These are phyloP conservation scores for Plebejus melissa DNA, from an alignment of 2,888 invertebrate species.

Conservation along the genomic window DNA sequence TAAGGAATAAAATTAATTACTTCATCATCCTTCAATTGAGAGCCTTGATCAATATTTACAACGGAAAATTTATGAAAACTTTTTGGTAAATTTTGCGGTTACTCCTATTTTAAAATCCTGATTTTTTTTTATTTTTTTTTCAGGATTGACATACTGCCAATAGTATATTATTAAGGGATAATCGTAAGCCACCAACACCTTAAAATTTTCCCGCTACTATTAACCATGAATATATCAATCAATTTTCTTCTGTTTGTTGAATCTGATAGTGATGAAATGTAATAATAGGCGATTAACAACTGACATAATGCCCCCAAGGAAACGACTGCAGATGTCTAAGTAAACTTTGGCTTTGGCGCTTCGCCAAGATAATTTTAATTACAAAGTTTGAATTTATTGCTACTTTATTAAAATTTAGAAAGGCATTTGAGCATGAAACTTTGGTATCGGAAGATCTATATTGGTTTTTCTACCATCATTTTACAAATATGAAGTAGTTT, in stretches of 20 bases:
- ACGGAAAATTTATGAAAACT: neutral
- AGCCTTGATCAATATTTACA: neutral
- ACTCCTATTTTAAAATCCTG: too few species aligned
- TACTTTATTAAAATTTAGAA: conserved; percentile 19
- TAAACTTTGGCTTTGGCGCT: conserved; percentile 20
- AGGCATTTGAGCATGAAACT: conserved; percentile 9
- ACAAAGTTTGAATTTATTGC: conserved; percentile 24
- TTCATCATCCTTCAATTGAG: neutral
- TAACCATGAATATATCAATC: neutral
- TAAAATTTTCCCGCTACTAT: neutral
- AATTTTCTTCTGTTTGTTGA: neutral
- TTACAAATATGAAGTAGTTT: neutral
- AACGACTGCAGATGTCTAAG: conserved; percentile 16
- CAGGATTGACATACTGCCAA: too few species aligned
- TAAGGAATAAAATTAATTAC: neutral
- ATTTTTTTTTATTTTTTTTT: too few species aligned
- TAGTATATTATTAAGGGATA: neutral
- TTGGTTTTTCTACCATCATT: neutral
- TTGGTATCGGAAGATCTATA: conserved; percentile 2
- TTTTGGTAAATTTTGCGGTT: neutral
- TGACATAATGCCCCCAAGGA: neutral
- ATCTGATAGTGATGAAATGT: conserved; percentile 3
- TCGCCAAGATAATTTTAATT: conserved; percentile 25
- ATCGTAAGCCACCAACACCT: neutral
- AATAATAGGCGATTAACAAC: conserved; percentile 16